Percentiles rank a stretch among this genome's conserved stretches.
phyloP scores from a whole-genome alignment of 2,888 invertebrate genomes.

The Noctua fimbriata region DNA sequence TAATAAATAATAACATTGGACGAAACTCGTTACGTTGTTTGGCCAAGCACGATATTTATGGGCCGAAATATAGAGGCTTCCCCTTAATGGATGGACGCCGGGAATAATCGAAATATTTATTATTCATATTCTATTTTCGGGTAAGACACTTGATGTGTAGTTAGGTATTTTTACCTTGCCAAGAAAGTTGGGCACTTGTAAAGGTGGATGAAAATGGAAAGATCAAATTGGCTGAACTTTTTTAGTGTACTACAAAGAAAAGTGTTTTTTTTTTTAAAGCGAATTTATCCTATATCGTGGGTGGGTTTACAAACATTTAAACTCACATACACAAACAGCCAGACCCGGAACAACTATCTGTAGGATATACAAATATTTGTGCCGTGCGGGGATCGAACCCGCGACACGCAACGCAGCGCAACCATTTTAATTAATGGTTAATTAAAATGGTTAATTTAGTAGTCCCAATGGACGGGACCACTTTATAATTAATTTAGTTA shows the following conservation, averaged over 20 bases:
- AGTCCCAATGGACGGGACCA: too few species aligned
- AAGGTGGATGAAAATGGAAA: neutral
- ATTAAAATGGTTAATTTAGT: too few species aligned
- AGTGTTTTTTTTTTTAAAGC: too few species aligned
- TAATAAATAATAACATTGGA: constrained; percentile 26
- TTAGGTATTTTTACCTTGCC: constrained; percentile 7
- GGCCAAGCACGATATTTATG: constrained; percentile 36
- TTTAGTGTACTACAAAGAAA: neutral
- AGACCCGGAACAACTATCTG: too few species aligned
- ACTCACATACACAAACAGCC: too few species aligned
- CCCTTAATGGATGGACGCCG: constrained; percentile 36
- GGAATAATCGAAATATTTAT: constrained; percentile 54
- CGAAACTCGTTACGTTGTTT: constrained; percentile 43
- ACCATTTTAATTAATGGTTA: too few species aligned
- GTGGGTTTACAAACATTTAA: too few species aligned
- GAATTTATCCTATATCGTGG: too few species aligned
- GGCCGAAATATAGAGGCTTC: constrained; percentile 24
- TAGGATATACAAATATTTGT: too few species aligned
- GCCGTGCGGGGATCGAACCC: too few species aligned
- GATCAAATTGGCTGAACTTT: neutral
- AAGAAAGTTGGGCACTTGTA: neutral
- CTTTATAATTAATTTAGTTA: too few species aligned
- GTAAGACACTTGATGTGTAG: constrained; percentile 13
- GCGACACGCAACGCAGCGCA: too few species aligned
- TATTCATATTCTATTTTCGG: constrained; percentile 54